phyloP scores from a whole-genome alignment of 2,888 invertebrate species.

The Mechanitis messenoides region DNA sequence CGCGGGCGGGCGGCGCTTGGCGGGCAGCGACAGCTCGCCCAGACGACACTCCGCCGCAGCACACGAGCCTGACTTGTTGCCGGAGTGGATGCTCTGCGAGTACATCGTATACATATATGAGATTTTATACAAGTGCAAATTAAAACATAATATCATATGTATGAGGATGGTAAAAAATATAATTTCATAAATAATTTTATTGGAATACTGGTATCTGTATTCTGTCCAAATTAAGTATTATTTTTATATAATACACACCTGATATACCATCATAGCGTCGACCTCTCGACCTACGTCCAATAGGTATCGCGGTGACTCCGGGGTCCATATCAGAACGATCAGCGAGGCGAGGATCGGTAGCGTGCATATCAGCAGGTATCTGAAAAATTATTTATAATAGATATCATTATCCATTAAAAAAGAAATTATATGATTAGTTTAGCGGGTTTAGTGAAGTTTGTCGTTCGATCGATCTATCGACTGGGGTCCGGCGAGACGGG shows the following conservation, averaged over 20 bases:
- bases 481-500: too few relatives aligned
- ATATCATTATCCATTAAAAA: background rate
- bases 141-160: too few relatives aligned
- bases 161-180: too few relatives aligned
- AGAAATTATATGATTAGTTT: background rate
- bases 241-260: conserved; percentile 53
- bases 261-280: conserved; percentile 86
- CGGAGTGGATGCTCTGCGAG: conserved; percentile 74
- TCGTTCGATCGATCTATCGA: background rate
- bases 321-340: conserved; percentile 82
- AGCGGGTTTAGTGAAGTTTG: too few relatives aligned
- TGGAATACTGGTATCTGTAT: too few relatives aligned
- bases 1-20: conserved; percentile 69
- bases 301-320: conserved; percentile 84
- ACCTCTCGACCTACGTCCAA: conserved; percentile 85
- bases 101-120: conserved; percentile 8
- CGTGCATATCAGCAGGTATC: conserved; percentile 80
- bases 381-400: conserved; percentile 32
- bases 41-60: conserved; percentile 73
- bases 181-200: too few relatives aligned
- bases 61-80: conserved; percentile 68
- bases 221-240: too few relatives aligned
- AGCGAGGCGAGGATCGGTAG: conserved; percentile 83
- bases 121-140: background rate
- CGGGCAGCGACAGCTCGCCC: conserved; percentile 83